A percentile compares a stretch with the other conserved stretches of the same genome.
Evolutionary conservation across 2,888 invertebrate genomes (phyloP).

Genomic region (Cryptus viduatorius): DNA sequence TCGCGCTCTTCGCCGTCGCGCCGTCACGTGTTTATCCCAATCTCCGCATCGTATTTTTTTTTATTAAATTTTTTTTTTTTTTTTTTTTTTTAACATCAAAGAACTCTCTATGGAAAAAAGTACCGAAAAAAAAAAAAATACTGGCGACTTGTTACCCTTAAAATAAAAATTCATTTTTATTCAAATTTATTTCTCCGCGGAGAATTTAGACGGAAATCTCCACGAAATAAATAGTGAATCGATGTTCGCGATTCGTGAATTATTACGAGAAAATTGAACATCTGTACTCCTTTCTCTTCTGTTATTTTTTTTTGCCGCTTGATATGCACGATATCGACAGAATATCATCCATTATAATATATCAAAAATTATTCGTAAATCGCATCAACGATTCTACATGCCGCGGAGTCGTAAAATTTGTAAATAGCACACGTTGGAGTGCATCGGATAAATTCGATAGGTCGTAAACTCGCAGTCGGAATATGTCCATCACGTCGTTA

Average conservation of each 20-base stretch:
- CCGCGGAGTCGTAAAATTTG: not conserved
- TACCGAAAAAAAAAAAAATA: no score
- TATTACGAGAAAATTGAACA: not conserved
- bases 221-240: not conserved
- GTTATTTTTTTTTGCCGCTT: not conserved
- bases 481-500: conserved; percentile 5
- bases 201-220: no score
- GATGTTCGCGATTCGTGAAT: not conserved
- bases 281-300: not conserved
- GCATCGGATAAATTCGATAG: conserved; percentile 7
- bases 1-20: conserved; percentile 27
- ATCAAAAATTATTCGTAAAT: not conserved
- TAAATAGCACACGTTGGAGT: not conserved
- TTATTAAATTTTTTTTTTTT: not conserved
- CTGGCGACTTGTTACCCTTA: no score
- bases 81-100: not conserved
- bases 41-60: conserved; percentile 9
- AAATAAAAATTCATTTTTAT: no score
- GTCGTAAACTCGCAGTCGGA: not conserved
- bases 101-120: not conserved
- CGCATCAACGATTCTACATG: not conserved
- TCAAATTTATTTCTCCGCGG: no score
- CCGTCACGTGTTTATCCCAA: conserved; percentile 41
- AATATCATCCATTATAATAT: not conserved
- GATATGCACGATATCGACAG: not conserved